Percentiles rank a stretch among this genome's conserved stretches.
Evolutionary conservation across 1,140 invertebrate genomes (phyloP).

Genomic region (Zelostemma sp.): DNA sequence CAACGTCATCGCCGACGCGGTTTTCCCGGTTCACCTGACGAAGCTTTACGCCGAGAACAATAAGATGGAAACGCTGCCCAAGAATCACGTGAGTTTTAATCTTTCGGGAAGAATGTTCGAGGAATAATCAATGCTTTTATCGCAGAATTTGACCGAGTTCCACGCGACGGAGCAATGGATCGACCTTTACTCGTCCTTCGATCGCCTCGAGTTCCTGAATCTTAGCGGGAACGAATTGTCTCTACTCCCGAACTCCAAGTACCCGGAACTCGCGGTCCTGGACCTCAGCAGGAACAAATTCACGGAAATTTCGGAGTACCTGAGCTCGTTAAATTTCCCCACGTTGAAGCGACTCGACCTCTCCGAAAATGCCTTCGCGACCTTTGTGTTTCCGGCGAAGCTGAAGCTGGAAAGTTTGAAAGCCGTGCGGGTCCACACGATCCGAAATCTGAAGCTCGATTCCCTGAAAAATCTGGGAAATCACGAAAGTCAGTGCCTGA

Average conservation of each 20-base stretch:
- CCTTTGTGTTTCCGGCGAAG: constrained; percentile 46
- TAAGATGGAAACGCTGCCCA: constrained; percentile 21
- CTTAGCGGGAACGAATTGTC: constrained; percentile 54
- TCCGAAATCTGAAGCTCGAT: constrained; percentile 48
- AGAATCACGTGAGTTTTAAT: constrained; percentile 22
- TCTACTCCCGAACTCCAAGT: constrained; percentile 39
- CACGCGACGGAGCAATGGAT: background rate
- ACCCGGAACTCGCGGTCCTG: constrained; percentile 62
- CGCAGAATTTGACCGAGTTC: background rate
- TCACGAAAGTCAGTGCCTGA: constrained; percentile 48
- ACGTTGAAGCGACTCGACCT: constrained; percentile 46
- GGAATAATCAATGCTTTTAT: background rate
- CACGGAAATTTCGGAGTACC: constrained; percentile 45
- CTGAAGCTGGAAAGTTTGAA: constrained; percentile 49
- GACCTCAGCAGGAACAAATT: constrained; percentile 72
- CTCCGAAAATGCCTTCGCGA: constrained; percentile 50
- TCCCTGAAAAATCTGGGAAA: constrained; percentile 48
- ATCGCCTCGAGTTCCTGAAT: constrained; percentile 50
- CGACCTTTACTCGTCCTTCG: constrained; percentile 16
- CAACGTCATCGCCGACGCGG: constrained; percentile 40
- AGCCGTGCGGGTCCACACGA: constrained; percentile 30
- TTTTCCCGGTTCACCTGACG: constrained; percentile 22
- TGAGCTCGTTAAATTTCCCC: constrained; percentile 54
- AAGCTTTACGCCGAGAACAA: constrained; percentile 40
- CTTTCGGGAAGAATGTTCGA: no score